Evolutionary conservation across 2,113 vertebrate genomes (phyloP), one percentile per base, ranked within the genome.

Genomic region (Gnathonemus echidnorhynchus): DNA sequence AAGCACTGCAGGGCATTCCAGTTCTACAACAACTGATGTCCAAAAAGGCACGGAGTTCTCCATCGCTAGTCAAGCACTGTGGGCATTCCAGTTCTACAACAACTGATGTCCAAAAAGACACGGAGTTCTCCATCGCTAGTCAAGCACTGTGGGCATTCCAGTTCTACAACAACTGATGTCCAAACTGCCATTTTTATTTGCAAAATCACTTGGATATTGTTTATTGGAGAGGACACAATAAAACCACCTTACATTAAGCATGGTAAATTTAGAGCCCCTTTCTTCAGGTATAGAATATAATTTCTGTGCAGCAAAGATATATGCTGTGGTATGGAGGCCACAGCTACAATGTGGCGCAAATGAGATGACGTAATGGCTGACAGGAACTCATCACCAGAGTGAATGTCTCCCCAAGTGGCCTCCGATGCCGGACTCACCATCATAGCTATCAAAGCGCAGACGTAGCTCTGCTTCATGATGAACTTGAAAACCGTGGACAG

Each of bases 391-490:
- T 77, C 35, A 39, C 27, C 70, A 7, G 11, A 39, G 31, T 77
- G 70, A 7, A 35, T 0, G 31, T 84, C 42, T 21, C 15, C 24
- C 42, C 83, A 24, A 31, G n/a, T 1, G n/a, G 46, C 49, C 11
- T 35, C 24, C 13, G 0, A 15, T 1, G n/a, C n/a, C 5, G 0
- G 1, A 94, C 97, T 93, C 95, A 99, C 98, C 98, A 99, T 99
- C 98, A 99, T 99, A 19, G 98, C 96, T 45, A 99, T 99, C 39
- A 99, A 97, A 93, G 98, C 98, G 90, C 98, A 99, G 91, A 99
- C 97, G 92, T 99, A 99, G 93, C 98, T 99, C 92, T 99, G 98
- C 88, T 99, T 99, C 98, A 99, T 99, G 91, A 99, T 95, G 93
- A 99, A 99, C 31, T 97, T 96, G 92, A 99, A 98, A 90, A 97